These are phyloP conservation scores for Lysandra bellargus DNA, from an alignment of 2,888 invertebrate species.

Conservation along the genomic window DNA sequence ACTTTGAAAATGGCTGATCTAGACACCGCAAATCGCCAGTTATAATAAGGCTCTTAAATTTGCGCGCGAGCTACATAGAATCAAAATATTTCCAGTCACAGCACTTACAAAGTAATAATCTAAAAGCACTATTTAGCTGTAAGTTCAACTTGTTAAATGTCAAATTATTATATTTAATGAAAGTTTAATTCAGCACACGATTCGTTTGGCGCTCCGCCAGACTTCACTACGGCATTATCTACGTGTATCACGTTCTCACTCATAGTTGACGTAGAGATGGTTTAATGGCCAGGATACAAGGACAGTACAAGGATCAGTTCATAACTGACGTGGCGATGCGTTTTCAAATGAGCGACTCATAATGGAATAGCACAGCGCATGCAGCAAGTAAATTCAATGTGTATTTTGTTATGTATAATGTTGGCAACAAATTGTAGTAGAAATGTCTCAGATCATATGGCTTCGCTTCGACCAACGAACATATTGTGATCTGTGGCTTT, in stretches of 20 bases:
- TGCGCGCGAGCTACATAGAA: background rate
- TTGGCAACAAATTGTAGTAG: too few species aligned
- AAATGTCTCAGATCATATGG: too few species aligned
- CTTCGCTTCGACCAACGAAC: too few species aligned
- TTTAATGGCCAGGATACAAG: background rate
- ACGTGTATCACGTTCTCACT: conserved; percentile 1
- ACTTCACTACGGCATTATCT: conserved; percentile 25
- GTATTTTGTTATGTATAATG: too few species aligned
- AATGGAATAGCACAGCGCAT: too few species aligned
- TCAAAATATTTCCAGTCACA: background rate
- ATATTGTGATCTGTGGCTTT: too few species aligned
- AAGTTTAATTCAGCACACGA: conserved; percentile 22
- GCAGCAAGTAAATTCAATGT: too few species aligned
- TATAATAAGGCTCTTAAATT: too few species aligned
- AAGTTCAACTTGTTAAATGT: conserved; percentile 23
- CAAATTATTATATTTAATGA: conserved; percentile 29
- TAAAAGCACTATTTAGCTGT: background rate
- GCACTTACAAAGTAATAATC: conserved; percentile 11
- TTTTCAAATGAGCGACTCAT: too few species aligned
- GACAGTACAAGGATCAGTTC: background rate
- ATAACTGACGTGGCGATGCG: too few species aligned
- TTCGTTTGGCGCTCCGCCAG: conserved; percentile 24
- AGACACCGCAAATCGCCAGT: too few species aligned
- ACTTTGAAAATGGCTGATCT: too few species aligned
- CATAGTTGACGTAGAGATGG: conserved; percentile 3